phyloP scores from a whole-genome alignment of 1,140 invertebrate species.

The Drosophila littoralis region DNA sequence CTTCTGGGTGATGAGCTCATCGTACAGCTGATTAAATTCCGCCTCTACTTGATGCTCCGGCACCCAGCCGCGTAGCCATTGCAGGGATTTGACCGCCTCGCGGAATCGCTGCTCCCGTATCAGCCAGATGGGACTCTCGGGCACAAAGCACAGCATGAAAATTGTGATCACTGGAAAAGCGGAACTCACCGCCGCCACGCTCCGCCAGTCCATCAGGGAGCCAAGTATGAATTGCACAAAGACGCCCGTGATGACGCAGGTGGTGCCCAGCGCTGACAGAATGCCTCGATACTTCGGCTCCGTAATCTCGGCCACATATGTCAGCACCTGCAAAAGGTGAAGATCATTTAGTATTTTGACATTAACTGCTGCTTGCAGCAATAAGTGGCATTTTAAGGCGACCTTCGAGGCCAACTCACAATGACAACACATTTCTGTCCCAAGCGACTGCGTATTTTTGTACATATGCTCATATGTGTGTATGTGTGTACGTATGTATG shows the following conservation, averaged over 20 bases:
- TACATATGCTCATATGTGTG: background rate
- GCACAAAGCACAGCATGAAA: conserved; percentile 88
- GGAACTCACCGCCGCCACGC: conserved; percentile 88
- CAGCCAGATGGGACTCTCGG: conserved; percentile 92
- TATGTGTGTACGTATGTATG: background rate
- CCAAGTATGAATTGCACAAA: conserved; percentile 89
- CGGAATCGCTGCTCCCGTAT: conserved; percentile 86
- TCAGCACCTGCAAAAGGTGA: conserved; percentile 87
- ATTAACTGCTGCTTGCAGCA: conserved; percentile 2
- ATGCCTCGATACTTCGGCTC: conserved; percentile 91
- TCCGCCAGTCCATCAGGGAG: conserved; percentile 89
- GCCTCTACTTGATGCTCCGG: conserved; percentile 85
- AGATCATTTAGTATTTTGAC: conserved; percentile 23
- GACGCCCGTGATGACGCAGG: conserved; percentile 90
- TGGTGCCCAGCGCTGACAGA: conserved; percentile 89
- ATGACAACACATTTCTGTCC: background rate
- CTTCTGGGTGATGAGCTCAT: conserved; percentile 82
- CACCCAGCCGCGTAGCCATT: conserved; percentile 89
- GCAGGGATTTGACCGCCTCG: conserved; percentile 87
- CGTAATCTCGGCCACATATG: conserved; percentile 92
- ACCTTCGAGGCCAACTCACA: background rate
- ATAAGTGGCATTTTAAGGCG: conserved; percentile 27
- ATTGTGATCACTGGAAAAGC: conserved; percentile 88
- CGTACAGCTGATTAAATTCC: conserved; percentile 86
- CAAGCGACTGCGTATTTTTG: background rate